Evolutionary conservation across 2,888 invertebrate species (phyloP).

Genomic region (Lepas anatifera): DNA sequence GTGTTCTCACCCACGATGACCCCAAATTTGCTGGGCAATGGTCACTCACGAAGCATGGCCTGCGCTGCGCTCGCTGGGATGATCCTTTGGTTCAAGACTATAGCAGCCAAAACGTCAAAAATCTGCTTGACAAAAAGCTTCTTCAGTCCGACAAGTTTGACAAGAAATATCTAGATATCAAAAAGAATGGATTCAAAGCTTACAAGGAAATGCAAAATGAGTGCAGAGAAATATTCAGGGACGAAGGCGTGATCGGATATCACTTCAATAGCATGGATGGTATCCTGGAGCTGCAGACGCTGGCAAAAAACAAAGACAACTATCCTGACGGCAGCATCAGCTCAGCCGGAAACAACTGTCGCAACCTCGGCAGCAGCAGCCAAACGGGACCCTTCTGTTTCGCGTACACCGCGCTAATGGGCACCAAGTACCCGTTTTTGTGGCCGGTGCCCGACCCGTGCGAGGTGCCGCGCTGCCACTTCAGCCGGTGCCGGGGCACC

Average conservation of each 20-base stretch:
- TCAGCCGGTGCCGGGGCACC: not conserved
- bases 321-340: slow-evolving; percentile 6
- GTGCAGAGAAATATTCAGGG: not conserved
- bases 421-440: not conserved
- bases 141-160: too few species aligned
- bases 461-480: not conserved
- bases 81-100: slow-evolving; percentile 2
- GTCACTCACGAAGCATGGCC: not conserved
- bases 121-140: not conserved
- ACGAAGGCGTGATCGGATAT: not conserved
- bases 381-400: not conserved
- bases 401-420: not conserved
- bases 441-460: not conserved
- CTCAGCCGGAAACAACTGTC: not conserved
- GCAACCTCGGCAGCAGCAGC: not conserved
- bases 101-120: not conserved
- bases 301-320: not conserved
- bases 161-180: not conserved
- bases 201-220: not conserved
- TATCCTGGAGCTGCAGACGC: not conserved
- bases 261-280: not conserved
- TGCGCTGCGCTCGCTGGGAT: not conserved
- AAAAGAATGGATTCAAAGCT: not conserved
- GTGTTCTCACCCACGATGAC: slow-evolving; percentile 6
- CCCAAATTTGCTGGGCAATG: not conserved